These are phyloP conservation scores for Coendou prehensilis DNA, from an alignment of 2,797 vertebrate species.

Conservation along the genomic window DNA sequence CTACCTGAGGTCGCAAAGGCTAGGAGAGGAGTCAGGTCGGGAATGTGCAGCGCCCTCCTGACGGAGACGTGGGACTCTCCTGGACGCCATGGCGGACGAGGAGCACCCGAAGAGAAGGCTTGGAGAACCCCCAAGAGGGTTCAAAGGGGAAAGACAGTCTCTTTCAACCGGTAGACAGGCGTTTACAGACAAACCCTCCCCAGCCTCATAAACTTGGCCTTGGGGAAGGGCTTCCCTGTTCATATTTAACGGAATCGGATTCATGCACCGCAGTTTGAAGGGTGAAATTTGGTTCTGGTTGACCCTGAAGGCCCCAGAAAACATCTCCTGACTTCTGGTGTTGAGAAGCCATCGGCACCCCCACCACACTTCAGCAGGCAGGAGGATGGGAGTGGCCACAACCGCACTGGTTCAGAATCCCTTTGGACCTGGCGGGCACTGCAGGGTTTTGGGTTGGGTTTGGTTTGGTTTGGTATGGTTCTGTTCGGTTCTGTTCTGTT, in stretches of 20 bases:
- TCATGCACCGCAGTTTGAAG: too few relatives aligned
- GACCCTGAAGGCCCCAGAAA: too few relatives aligned
- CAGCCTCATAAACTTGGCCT: too few relatives aligned
- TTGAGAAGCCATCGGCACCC: background rate
- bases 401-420: accelerated
- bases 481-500: background rate
- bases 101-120: background rate
- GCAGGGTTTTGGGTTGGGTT: background rate
- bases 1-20: background rate
- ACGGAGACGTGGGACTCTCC: background rate
- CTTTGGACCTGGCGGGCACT: background rate
- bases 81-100: accelerated
- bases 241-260: background rate
- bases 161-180: background rate
- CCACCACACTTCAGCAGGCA: background rate
- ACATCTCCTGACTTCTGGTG: background rate
- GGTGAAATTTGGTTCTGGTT: background rate
- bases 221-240: background rate
- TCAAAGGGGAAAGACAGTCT: background rate
- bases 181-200: background rate
- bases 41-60: background rate
- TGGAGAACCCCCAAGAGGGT: background rate
- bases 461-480: background rate
- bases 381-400: background rate
- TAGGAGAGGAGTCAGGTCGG: background rate